A percentile compares a stretch with the other conserved stretches of the same genome.
Evolutionary conservation across 2,797 vertebrate species (phyloP).

Genomic region (Periophthalmus magnuspinnatus): DNA sequence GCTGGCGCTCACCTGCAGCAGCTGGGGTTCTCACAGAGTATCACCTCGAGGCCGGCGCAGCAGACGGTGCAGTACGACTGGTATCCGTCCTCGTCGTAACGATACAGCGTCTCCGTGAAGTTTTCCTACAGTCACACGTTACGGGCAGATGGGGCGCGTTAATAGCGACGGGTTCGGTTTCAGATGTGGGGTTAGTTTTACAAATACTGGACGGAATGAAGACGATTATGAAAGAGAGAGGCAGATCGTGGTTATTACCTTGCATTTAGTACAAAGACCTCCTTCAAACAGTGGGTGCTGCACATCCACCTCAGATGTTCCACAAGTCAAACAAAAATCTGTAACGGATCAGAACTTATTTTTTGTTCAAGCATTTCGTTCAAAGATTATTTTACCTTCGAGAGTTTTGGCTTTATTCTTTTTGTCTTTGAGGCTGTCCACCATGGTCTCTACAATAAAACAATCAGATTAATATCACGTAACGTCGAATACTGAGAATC

Average conservation of each 20-base stretch:
- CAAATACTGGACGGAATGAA: conserved; percentile 32
- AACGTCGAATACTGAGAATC: too few species aligned
- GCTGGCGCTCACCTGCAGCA: conserved; percentile 76
- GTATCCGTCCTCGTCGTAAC: conserved; percentile 83
- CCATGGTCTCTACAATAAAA: conserved; percentile 63
- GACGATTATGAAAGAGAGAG: conserved; percentile 9
- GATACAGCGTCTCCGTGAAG: conserved; percentile 78
- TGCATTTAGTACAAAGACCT: conserved; percentile 79
- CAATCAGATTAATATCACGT: conserved; percentile 9
- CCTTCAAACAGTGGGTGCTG: conserved; percentile 80
- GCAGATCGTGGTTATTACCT: conserved; percentile 65
- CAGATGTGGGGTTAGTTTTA: conserved; percentile 32
- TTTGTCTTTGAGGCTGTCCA: conserved; percentile 49
- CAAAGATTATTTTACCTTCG: conserved; percentile 51
- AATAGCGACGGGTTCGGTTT: conserved; percentile 26
- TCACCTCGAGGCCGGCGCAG: conserved; percentile 76
- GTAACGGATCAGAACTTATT: conserved; percentile 25
- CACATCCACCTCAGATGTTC: conserved; percentile 54
- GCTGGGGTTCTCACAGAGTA: conserved; percentile 78
- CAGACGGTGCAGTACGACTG: conserved; percentile 83
- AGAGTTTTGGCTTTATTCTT: conserved; percentile 63
- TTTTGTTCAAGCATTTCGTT: neutral
- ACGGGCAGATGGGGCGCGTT: conserved; percentile 21
- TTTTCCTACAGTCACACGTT: conserved; percentile 66
- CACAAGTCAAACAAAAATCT: conserved; percentile 82